These are phyloP conservation scores for Eupsittula cactorum DNA, from an alignment of 2,113 vertebrate genomes.

Conservation along the genomic window DNA sequence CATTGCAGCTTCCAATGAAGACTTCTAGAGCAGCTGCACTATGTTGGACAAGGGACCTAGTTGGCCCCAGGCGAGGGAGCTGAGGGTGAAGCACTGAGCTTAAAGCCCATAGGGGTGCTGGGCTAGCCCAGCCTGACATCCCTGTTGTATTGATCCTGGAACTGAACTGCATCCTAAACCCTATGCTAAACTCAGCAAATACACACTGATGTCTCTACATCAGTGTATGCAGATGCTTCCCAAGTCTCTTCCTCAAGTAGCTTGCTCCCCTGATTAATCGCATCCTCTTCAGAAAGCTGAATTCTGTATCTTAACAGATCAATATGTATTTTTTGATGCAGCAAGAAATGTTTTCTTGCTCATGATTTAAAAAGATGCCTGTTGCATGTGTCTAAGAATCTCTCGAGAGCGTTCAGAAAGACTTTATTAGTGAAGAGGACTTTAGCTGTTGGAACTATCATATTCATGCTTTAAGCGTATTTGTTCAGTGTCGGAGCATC, in stretches of 20 bases:
- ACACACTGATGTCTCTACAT: no score
- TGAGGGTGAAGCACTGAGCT: not conserved
- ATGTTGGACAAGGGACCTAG: not conserved
- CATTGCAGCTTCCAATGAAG: not conserved
- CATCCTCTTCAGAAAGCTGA: not conserved
- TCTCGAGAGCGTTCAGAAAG: not conserved
- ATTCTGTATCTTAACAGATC: not conserved
- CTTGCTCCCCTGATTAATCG: not conserved
- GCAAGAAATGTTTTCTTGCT: not conserved
- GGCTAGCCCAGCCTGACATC: not conserved
- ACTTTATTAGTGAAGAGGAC: not conserved
- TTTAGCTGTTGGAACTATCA: not conserved
- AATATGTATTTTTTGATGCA: not conserved
- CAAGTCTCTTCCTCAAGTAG: not conserved
- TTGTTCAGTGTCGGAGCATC: not conserved
- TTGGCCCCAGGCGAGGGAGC: not conserved
- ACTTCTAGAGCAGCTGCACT: not conserved
- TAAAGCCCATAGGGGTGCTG: not conserved
- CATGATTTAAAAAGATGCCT: not conserved
- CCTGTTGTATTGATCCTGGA: not conserved
- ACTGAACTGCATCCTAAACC: not conserved
- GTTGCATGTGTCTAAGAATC: not conserved
- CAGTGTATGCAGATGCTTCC: not conserved
- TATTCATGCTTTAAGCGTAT: not conserved
- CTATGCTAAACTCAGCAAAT: not conserved